These are phyloP conservation scores for Porites evermanni DNA, from an alignment of 92 coral and sea anemone genomes.

Conservation along the genomic window DNA sequence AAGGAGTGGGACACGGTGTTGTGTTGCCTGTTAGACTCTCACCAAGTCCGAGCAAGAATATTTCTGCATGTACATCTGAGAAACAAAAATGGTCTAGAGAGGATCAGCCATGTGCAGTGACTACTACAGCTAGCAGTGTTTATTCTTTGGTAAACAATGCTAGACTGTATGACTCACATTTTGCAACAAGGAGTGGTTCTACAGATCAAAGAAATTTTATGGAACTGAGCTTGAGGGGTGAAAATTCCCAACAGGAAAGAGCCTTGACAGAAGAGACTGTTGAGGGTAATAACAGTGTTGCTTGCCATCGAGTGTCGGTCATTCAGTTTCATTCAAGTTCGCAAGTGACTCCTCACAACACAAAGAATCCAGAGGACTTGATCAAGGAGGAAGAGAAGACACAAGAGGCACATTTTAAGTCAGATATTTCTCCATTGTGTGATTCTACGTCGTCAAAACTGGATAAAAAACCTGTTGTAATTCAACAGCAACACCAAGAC, in stretches of 20 bases:
- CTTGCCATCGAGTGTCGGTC: constrained; percentile 86
- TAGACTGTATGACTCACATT: background rate
- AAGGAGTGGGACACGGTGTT: background rate
- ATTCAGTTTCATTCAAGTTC: constrained; percentile 79
- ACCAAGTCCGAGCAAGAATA: constrained; percentile 3
- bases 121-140: background rate
- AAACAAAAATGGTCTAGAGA: background rate
- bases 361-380: background rate
- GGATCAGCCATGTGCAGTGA: background rate
- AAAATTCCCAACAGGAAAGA: background rate
- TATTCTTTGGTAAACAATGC: background rate
- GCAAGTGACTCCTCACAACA: constrained; percentile 22
- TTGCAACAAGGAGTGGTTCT: background rate
- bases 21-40: constrained; percentile 1
- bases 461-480: background rate
- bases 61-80: background rate
- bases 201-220: constrained; percentile 1
- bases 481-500: background rate
- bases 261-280: constrained; percentile 1
- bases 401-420: background rate
- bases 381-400: background rate
- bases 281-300: constrained; percentile 22
- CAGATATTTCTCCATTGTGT: background rate
- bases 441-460: background rate
- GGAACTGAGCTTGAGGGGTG: constrained; percentile 3